Base-by-base conservation (phyloP, 23 tunicate genomes). In the Ascidia mentula region DNA sequence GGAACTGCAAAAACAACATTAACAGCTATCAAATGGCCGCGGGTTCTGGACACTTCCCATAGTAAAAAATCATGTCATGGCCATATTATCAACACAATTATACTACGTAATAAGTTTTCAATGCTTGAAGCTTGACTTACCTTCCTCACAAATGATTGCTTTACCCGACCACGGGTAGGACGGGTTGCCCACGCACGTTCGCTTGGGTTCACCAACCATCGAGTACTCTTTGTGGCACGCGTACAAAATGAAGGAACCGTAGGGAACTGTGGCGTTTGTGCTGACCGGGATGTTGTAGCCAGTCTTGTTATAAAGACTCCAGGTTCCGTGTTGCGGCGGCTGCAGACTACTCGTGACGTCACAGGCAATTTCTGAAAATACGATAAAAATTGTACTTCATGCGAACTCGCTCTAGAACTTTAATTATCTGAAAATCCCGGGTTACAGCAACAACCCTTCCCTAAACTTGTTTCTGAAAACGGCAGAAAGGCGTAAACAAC, bases 131-230 rank as follows among this genome's bases (percentile, higher is more conserved):
- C 18, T 12, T 20, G 69, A 42, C 77, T 45, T 38, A 77, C 87
- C 87, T 82, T 82, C 88, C 84, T 89, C 95, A 69, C 95, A 89
- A 37, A 69, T 31, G 7, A 87, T 61, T 12, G 79, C 32, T 45
- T 79, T 59, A 6, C 95, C 95, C 15, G 95, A 89, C 95, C 95
- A 89, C 26, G 72, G 60, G 36, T 77, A 70, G 31, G 53, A 60
- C 28, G 18, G 37, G 34, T 46, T 32, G 40, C 76, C 81, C 30
- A 69, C 60, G 32, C 95, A 89, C 20, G 72, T 46, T 65, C 95
- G 71, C 34, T 24, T 45, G 24, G 73, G 46, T 32, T 83, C 88
- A 7, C 95, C 95, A 32, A 74, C 45, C 75, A 89, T 32, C 42
- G 70, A 60, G 82, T 72, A 89, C 28, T 88, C 95, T 36, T 79